These are phyloP conservation scores for Lamellibrachia columna DNA, from an alignment of 2,888 invertebrate species.

Conservation along the genomic window DNA sequence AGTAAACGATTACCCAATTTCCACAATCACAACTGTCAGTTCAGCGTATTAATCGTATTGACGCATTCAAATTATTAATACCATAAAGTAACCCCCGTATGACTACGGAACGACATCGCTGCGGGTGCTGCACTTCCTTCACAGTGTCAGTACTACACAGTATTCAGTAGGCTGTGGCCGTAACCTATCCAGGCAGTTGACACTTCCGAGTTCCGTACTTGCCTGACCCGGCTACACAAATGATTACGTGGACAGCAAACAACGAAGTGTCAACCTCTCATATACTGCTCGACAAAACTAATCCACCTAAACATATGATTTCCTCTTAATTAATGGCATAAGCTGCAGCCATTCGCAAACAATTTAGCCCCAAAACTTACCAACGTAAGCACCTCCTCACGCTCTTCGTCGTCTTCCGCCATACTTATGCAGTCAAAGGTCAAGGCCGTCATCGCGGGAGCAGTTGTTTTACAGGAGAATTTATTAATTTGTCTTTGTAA, in stretches of 20 bases:
- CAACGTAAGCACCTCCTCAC: background rate
- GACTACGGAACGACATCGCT: background rate
- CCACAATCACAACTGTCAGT: background rate
- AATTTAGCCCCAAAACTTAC: background rate
- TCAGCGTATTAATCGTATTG: background rate
- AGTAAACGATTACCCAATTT: no score
- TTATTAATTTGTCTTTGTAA: background rate
- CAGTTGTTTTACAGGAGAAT: background rate
- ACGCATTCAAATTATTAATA: background rate
- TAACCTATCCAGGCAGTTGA: background rate
- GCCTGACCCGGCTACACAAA: background rate
- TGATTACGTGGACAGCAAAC: background rate
- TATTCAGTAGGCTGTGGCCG: background rate
- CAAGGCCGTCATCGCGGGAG: constrained; percentile 6
- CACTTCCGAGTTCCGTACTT: background rate
- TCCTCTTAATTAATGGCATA: background rate
- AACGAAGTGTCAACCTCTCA: background rate
- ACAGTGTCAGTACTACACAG: background rate
- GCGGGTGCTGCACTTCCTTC: background rate
- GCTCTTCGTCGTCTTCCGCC: background rate
- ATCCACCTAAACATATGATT: background rate
- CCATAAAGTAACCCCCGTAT: background rate
- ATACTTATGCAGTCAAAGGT: background rate
- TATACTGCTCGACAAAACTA: background rate
- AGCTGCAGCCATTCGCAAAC: background rate